Percentiles rank a stretch among this genome's conserved stretches.
Evolutionary conservation across 37 sponge, comb jelly and placozoan species (phyloP).

Genomic region (Theonella swinhoei): DNA sequence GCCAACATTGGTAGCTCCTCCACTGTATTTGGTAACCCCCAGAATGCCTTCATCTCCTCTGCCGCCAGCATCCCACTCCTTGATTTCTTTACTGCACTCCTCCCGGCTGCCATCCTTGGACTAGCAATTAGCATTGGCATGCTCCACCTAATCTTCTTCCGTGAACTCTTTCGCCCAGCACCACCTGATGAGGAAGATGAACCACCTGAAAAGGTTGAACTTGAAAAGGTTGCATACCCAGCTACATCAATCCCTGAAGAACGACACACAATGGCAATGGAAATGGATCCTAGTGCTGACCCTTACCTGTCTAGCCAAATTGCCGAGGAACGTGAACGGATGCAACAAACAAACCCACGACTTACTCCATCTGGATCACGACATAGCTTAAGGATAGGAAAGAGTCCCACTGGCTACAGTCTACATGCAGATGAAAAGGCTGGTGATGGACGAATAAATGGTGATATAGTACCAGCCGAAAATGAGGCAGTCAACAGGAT

Average conservation of each 20-base stretch:
- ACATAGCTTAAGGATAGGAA: neutral
- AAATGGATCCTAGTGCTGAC: slow-evolving; percentile 20
- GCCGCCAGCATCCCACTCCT: slow-evolving; percentile 20
- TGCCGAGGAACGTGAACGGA: slow-evolving; percentile 18
- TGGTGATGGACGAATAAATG: neutral
- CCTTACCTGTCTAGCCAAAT: slow-evolving; percentile 39
- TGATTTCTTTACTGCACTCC: slow-evolving; percentile 36
- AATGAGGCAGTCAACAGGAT: neutral
- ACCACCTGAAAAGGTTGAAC: neutral
- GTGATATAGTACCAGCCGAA: neutral
- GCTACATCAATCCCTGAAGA: neutral
- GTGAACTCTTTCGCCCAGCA: neutral
- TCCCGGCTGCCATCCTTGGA: slow-evolving; percentile 53
- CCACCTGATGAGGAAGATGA: neutral
- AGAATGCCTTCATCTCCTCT: slow-evolving; percentile 71
- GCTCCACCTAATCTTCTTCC: slow-evolving; percentile 31
- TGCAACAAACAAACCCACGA: neutral
- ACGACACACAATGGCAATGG: neutral
- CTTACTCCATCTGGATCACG: neutral
- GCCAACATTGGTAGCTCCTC: slow-evolving; percentile 73
- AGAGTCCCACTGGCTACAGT: neutral
- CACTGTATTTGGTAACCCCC: slow-evolving; percentile 70
- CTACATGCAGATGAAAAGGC: neutral
- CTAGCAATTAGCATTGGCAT: slow-evolving; percentile 46
- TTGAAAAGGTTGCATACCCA: neutral